Conservation (phyloP, 2,888 invertebrate genomes). For the Barypeithes pellucidus region DNA sequence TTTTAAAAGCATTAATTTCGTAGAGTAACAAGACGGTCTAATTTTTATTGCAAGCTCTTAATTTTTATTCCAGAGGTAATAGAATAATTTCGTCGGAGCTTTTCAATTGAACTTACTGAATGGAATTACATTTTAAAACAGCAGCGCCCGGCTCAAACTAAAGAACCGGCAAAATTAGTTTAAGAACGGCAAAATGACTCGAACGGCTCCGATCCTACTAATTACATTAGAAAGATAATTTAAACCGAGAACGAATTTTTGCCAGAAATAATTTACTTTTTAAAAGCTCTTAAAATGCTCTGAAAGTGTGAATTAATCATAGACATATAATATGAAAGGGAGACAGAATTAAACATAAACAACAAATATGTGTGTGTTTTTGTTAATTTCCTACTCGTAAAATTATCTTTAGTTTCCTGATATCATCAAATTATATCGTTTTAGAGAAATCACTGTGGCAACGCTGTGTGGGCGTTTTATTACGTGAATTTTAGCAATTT, state of each 20-base stretch:
- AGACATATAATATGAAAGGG: too few relatives aligned
- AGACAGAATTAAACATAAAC: too few relatives aligned
- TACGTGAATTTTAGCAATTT: too few relatives aligned
- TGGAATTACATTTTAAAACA: slow-evolving; percentile 47
- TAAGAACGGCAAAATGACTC: slow-evolving; percentile 41
- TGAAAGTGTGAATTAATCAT: too few relatives aligned
- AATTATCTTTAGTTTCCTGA: too few relatives aligned
- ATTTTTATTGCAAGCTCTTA: slow-evolving; percentile 8
- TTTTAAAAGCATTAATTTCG: slow-evolving; percentile 1
- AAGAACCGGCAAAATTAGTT: slow-evolving; percentile 42
- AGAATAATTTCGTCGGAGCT: slow-evolving; percentile 29
- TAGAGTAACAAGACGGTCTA: slow-evolving; percentile 18
- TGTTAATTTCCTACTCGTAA: too few relatives aligned
- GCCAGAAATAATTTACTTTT: slow-evolving; percentile 12
- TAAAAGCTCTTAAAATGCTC: too few relatives aligned
- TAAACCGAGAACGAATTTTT: slow-evolving; percentile 42
- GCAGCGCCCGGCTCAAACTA: slow-evolving; percentile 30
- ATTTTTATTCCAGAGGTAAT: slow-evolving; percentile 18
- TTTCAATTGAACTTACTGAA: slow-evolving; percentile 41
- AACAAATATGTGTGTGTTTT: too few relatives aligned
- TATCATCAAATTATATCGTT: too few relatives aligned
- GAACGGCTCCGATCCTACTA: slow-evolving; percentile 34
- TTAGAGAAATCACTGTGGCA: too few relatives aligned
- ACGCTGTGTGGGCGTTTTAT: too few relatives aligned
- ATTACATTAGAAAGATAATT: slow-evolving; percentile 47